phyloP scores from a whole-genome alignment of 2,797 vertebrate species.

The Cyclura pinguis region DNA sequence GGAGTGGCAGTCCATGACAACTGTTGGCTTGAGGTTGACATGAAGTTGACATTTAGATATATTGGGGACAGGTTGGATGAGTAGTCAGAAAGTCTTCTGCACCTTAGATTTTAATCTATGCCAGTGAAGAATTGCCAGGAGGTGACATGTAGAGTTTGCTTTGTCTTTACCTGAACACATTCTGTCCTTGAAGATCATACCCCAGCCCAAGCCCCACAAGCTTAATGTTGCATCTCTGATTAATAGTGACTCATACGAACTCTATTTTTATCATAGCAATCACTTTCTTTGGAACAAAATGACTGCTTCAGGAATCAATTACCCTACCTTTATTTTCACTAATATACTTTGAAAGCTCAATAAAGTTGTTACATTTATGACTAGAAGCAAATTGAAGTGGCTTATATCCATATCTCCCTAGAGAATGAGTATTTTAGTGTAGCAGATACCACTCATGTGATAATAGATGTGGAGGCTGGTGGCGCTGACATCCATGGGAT shows the following conservation, averaged over 20 bases:
- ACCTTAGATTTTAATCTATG: background rate
- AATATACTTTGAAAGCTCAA: too few species aligned
- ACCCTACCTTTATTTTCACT: background rate
- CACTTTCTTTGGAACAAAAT: background rate
- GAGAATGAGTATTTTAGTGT: too few species aligned
- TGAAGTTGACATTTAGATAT: too few species aligned
- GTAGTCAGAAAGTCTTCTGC: background rate
- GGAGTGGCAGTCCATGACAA: background rate
- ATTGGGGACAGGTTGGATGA: background rate
- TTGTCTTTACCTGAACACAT: background rate
- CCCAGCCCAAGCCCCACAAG: background rate
- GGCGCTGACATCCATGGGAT: too few species aligned
- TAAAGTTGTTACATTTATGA: background rate
- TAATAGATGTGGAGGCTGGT: too few species aligned
- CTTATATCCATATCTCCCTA: too few species aligned
- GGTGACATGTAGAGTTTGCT: background rate
- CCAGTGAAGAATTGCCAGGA: background rate
- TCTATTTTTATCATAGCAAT: constrained; percentile 10
- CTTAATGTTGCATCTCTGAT: background rate
- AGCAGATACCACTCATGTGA: background rate
- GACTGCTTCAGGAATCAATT: background rate
- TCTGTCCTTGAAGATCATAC: background rate
- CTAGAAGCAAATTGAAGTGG: background rate
- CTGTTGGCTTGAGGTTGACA: too few species aligned
- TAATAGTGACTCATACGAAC: constrained; percentile 2